Conservation (phyloP, 2,888 invertebrate genomes). For the Vesta saturnalis region DNA sequence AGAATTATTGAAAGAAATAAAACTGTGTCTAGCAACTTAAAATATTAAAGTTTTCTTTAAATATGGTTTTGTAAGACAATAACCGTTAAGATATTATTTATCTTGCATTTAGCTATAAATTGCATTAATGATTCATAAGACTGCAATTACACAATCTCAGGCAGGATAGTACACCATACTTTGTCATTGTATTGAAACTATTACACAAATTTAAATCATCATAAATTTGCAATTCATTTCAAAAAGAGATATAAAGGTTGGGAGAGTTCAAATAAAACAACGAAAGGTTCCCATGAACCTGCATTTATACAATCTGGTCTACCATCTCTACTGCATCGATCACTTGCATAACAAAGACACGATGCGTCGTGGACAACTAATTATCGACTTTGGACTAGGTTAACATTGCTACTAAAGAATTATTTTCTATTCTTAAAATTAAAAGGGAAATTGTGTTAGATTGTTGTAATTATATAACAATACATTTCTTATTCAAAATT, state of each 20-base stretch:
- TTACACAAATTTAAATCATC: not conserved
- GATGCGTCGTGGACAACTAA: not conserved
- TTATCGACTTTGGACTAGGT: not conserved
- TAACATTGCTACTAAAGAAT: conserved; percentile 1
- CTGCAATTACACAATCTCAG: not conserved
- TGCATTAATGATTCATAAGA: not conserved
- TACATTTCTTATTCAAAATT: not conserved
- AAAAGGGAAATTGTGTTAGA: not conserved
- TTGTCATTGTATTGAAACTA: not conserved
- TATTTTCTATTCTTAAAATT: not conserved
- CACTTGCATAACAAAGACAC: not conserved
- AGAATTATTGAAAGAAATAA: too few species aligned
- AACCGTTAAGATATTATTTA: too few species aligned
- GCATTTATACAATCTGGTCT: not conserved
- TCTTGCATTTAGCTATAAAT: not conserved
- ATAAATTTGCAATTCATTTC: conserved; percentile 1
- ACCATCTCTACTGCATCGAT: conserved; percentile 1
- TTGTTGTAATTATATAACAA: not conserved
- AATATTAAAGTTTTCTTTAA: too few species aligned
- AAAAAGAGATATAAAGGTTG: not conserved
- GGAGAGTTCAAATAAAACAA: not conserved
- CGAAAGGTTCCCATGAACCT: conserved; percentile 1
- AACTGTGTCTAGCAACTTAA: too few species aligned
- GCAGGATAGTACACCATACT: not conserved
- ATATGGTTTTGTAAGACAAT: too few species aligned